Conservation (phyloP, 2,113 vertebrate genomes). For the Mormyrus lacerda region DNA sequence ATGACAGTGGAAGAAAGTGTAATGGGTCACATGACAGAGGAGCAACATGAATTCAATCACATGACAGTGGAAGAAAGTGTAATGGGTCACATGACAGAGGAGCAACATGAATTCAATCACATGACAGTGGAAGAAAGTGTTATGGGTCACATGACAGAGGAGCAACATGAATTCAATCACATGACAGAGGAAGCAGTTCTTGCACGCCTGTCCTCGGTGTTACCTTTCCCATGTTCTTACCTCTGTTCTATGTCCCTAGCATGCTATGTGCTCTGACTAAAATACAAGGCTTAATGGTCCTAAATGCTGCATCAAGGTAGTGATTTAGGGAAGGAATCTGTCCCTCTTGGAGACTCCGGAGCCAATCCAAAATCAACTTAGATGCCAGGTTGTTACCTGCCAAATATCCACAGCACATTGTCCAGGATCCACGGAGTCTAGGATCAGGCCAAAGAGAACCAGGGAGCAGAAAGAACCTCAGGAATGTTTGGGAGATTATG, state of each 20-base stretch:
- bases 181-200: neutral
- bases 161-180: neutral
- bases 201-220: neutral
- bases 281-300: neutral
- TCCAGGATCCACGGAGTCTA: neutral
- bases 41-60: neutral
- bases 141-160: neutral
- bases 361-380: neutral
- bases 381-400: neutral
- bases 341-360: neutral
- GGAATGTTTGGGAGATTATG: neutral
- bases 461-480: neutral
- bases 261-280: neutral
- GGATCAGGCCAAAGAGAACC: neutral
- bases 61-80: neutral
- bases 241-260: neutral
- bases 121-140: neutral
- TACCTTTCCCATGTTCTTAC: neutral
- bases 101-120: neutral
- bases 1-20: neutral
- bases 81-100: neutral
- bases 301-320: neutral
- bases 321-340: neutral
- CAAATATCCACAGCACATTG: neutral
- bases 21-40: neutral